These are phyloP conservation scores for Choristoneura fumiferana DNA, from an alignment of 1,140 invertebrate genomes.

Conservation along the genomic window DNA sequence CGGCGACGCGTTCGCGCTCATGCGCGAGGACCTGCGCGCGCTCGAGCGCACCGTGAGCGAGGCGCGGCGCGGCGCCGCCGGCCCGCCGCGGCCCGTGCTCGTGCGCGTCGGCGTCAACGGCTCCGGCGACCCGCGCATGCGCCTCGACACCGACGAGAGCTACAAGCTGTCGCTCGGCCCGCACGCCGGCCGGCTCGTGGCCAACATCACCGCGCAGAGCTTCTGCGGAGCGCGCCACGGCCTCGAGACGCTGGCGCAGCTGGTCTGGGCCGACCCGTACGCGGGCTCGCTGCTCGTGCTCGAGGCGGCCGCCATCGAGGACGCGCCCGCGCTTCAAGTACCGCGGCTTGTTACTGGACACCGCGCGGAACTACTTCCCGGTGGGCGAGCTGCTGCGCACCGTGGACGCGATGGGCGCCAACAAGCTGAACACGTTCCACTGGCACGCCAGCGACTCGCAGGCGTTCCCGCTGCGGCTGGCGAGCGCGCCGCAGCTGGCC, in stretches of 20 bases:
- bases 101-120: conserved; percentile 79
- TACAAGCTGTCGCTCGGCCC: conserved; percentile 82
- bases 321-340: conserved; percentile 81
- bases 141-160: conserved; percentile 85
- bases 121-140: conserved; percentile 77
- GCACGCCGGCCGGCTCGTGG: conserved; percentile 77
- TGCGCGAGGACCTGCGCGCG: conserved; percentile 47
- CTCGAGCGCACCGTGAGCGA: conserved; percentile 59
- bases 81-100: conserved; percentile 52
- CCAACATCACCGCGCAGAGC: conserved; percentile 82
- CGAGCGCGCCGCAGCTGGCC: conserved; percentile 84
- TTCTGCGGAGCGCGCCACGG: conserved; percentile 89
- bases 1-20: conserved; percentile 56
- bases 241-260: conserved; percentile 87
- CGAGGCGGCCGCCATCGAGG: conserved; percentile 79
- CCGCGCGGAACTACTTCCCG: conserved; percentile 87
- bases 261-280: conserved; percentile 86
- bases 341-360: conserved; percentile 88
- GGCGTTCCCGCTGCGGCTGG: conserved; percentile 87
- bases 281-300: conserved; percentile 81
- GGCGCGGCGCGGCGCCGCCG: conserved; percentile 64
- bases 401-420: conserved; percentile 87
- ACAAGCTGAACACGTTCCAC: conserved; percentile 91
- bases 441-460: conserved; percentile 93
- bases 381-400: conserved; percentile 84